phyloP scores from a whole-genome alignment of 1,140 invertebrate genomes.

The Pachyrhynchus sulphureomaculatus region DNA sequence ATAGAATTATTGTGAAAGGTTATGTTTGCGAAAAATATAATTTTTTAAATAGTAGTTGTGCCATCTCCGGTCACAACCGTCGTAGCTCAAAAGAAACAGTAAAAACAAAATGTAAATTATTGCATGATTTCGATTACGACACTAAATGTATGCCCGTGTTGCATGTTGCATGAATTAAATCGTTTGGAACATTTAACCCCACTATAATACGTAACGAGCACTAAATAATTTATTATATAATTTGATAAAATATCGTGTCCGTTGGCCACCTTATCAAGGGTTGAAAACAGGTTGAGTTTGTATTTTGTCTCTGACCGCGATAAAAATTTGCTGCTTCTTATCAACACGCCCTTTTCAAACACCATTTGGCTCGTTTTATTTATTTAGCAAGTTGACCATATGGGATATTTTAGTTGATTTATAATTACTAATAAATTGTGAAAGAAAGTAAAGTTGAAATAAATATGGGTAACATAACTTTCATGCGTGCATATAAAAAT shows the following conservation, averaged over 20 bases:
- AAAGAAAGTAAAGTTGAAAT: no score
- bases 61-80: no score
- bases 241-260: slow-evolving; percentile 30
- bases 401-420: not conserved
- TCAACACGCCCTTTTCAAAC: slow-evolving; percentile 2
- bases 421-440: no score
- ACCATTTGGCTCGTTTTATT: not conserved
- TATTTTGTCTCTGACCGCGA: not conserved
- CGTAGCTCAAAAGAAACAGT: not conserved
- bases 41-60: no score
- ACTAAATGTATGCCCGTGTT: slow-evolving; percentile 6
- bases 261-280: slow-evolving; percentile 1
- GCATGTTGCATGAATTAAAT: slow-evolving; percentile 26
- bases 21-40: no score
- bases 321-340: slow-evolving; percentile 2
- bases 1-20: no score
- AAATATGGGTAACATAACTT: no score
- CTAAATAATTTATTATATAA: slow-evolving; percentile 34
- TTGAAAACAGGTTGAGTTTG: not conserved
- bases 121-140: slow-evolving; percentile 7
- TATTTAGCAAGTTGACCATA: not conserved
- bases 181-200: slow-evolving; percentile 30
- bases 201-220: slow-evolving; percentile 30
- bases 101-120: slow-evolving; percentile 6
- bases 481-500: no score